These are phyloP conservation scores for Dromaius novaehollandiae DNA, from an alignment of 2,113 vertebrate species.

Conservation along the genomic window DNA sequence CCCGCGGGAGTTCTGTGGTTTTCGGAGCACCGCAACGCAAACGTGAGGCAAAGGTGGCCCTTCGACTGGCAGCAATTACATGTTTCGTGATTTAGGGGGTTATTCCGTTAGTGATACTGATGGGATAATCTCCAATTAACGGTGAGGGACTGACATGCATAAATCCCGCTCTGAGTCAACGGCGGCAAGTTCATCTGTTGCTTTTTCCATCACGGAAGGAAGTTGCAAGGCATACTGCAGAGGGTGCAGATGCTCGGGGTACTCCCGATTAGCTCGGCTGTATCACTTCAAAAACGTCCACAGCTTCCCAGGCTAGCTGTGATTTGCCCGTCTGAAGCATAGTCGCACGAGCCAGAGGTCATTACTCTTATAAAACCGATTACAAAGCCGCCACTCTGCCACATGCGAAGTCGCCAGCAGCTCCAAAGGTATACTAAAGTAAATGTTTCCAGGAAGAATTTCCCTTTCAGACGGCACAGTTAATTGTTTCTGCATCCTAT, in stretches of 20 bases:
- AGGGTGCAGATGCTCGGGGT: background rate
- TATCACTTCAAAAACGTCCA: background rate
- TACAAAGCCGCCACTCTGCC: background rate
- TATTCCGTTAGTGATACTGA: background rate
- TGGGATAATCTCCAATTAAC: slow-evolving; percentile 5
- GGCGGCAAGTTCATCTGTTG: background rate
- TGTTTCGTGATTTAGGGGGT: background rate
- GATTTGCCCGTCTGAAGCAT: background rate
- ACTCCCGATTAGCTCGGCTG: background rate
- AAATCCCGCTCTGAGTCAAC: background rate
- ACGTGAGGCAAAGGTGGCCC: background rate
- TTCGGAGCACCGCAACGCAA: background rate
- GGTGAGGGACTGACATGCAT: background rate
- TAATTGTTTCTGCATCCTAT: background rate
- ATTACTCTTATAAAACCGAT: background rate
- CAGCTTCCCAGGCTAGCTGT: background rate
- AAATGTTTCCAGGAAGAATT: background rate
- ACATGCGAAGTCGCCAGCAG: background rate
- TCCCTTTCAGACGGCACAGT: background rate
- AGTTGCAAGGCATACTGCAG: background rate
- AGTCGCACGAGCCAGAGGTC: background rate
- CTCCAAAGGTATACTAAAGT: background rate
- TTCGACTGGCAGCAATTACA: background rate
- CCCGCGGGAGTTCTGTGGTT: background rate
- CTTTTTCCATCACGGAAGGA: background rate